Evolutionary conservation across 2,888 invertebrate species (phyloP), one percentile per base, ranked within the genome.

Genomic region (Andrena minutula): DNA sequence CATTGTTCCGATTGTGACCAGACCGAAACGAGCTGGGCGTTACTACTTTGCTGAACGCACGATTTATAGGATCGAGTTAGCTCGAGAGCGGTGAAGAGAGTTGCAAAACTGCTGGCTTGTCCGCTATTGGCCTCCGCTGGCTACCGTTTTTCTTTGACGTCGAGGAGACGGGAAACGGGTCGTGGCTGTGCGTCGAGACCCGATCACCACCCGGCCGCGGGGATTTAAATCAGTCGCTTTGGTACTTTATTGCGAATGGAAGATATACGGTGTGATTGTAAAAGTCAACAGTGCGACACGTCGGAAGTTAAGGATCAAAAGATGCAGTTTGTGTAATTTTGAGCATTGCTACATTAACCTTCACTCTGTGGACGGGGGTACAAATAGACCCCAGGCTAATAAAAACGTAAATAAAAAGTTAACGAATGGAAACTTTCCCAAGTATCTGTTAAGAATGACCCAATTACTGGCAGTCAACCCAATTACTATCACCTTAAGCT

Each of bases 1-100:
- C 89, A 87, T 89, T 89, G 88, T 88, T 81, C 85, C 83, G 86
- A 85, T 89, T 88, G 89, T 85, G 86, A 87, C 88, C 88, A 74
- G 84, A 84, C 79, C 87, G 81, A 87, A 88, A 89, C 88, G 89
- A 89, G 83, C 83, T 89, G 88, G 89, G 89, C 89, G 89, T 89
- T 83, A 82, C 89, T 89, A 83, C 86, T 89, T 56, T 82, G 83
- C 73, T 83, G 82, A 85, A 83, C 78, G 80, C 64, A 79, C 82
- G 89, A 88, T 88, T 87, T 89, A 88, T 88, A 86, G 87, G 85
- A 81, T 79, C 76, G 75, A 84, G 81, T 78, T 81, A 75, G 68
- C 81, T 69, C 72, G 76, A 76, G 78, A 74, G 74, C 68, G 32
- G 66, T 23, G 70, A 78, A 76, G 86, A 88, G 86, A 88, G 84